Conservation (phyloP, 2,888 invertebrate genomes). For the Machimus rusticus region DNA sequence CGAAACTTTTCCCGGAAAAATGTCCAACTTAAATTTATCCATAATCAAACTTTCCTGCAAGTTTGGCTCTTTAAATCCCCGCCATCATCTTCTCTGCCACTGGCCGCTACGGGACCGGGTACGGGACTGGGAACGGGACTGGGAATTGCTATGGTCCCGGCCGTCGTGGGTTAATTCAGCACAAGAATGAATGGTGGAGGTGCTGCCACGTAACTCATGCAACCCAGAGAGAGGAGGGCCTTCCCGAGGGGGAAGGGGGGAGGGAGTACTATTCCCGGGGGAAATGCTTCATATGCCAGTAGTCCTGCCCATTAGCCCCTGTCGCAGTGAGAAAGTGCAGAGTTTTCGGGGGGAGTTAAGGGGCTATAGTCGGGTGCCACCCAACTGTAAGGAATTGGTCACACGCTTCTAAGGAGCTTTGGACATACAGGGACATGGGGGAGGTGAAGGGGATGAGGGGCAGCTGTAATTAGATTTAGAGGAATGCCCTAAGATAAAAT, state of each 20-base stretch:
- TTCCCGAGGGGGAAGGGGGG: not conserved
- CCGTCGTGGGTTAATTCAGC: not conserved
- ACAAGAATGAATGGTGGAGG: not conserved
- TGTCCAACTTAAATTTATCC: slow-evolving; percentile 19
- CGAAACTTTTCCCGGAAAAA: not conserved
- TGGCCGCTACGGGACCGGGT: not conserved
- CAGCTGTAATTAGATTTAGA: not conserved
- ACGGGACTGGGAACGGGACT: not conserved
- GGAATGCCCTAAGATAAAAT: not conserved
- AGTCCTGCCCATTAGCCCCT: not conserved
- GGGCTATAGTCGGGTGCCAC: not conserved
- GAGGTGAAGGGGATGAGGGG: not conserved
- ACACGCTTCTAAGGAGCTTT: not conserved
- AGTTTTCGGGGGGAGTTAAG: not conserved
- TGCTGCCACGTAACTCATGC: not conserved
- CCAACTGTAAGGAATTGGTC: not conserved
- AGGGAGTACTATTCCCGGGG: not conserved
- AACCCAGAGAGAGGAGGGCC: not conserved
- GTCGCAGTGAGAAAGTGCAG: not conserved
- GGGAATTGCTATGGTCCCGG: not conserved
- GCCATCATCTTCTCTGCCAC: not conserved
- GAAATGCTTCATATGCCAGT: not conserved
- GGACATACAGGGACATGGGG: not conserved
- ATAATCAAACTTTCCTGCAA: slow-evolving; percentile 11
- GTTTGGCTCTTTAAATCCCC: slow-evolving; percentile 1